Conservation (phyloP, 2,888 invertebrate species). For the Pyrgus malvae region DNA sequence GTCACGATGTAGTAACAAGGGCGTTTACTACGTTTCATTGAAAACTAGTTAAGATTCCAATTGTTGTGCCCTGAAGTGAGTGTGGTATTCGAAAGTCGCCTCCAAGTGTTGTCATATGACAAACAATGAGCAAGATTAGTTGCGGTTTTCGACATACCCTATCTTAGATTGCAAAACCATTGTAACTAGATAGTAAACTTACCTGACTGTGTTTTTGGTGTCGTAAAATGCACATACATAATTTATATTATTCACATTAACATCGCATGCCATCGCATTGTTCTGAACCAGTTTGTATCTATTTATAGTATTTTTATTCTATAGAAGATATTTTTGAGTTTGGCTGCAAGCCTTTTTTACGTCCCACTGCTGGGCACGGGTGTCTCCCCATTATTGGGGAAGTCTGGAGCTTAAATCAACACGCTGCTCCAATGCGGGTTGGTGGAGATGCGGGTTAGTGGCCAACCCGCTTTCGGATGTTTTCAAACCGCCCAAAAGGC, state of each 20-base stretch:
- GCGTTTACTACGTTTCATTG: slow-evolving; percentile 9
- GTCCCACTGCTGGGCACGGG: no score
- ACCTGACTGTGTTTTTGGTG: slow-evolving; percentile 43
- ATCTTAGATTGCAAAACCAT: slow-evolving; percentile 51
- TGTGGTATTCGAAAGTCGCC: slow-evolving; percentile 24
- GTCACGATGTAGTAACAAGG: no score
- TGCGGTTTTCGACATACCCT: slow-evolving; percentile 55
- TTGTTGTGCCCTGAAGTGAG: slow-evolving; percentile 9
- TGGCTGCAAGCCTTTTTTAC: no score
- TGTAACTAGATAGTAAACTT: slow-evolving; percentile 45
- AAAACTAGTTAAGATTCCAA: slow-evolving; percentile 9
- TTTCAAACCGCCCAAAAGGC: no score
- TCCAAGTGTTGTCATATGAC: slow-evolving; percentile 49
- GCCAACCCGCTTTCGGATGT: no score
- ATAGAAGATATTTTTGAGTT: no score
- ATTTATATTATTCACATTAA: slow-evolving; percentile 21
- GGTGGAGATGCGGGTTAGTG: no score
- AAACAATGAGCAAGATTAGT: slow-evolving; percentile 62
- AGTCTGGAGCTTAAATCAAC: no score
- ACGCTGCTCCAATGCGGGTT: no score
- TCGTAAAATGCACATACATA: slow-evolving; percentile 33
- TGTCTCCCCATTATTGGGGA: no score
- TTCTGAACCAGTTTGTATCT: slow-evolving; percentile 17
- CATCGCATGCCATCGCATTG: background rate
- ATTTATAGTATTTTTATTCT: slow-evolving; percentile 10